Base-by-base conservation (phyloP, 2,797 vertebrate genomes). In the Liparis tanakae region DNA sequence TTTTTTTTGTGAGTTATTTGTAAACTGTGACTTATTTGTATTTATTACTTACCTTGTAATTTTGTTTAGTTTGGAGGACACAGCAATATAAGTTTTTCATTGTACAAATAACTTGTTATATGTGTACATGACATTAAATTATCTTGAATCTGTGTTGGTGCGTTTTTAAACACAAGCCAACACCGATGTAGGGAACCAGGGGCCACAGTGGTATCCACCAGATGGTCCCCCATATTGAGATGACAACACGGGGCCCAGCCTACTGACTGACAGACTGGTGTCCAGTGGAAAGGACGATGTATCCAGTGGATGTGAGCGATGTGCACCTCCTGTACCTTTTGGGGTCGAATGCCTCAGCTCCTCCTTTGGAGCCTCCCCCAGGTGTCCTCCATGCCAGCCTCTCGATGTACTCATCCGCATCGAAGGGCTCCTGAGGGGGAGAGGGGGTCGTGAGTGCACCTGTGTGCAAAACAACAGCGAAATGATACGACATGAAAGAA, bases 331-430 rank as follows among this genome's bases (percentile, higher is more conserved):
- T 12, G 15, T 86, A 99, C 98, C 97, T 98, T 97, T 99, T 99
- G 0, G 98, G 98, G 92, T 99, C 97, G 89, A 99, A 99, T 55
- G 96, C 96, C 92, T 99, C 98, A 41, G 95, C 93, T 80, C 97
- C 97, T 91, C 97, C 97, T 95, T 97, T 97, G 75, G 98, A 99
- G 68, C 98, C 98, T 90, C 98, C 98, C 86, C 98, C 98, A 9
- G 98, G 98, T 72, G 96, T 99, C 93, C 98, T 96, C 98, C 98
- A 99, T 20, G 97, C 98, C 89, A 99, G 92, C 76, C 98, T 95
- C 81, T 99, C 98, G 76, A 99, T 98, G 88, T 99, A 99, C 88
- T 99, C 98, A 94, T 99, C 98, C 67, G 98, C 98, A 94, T 98
- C 98, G 93, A 99, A 99, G 54, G 98, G 98, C 89, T 99, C 98